phyloP scores from a whole-genome alignment of 2,888 invertebrate genomes.

The Spilosoma lubricipeda region DNA sequence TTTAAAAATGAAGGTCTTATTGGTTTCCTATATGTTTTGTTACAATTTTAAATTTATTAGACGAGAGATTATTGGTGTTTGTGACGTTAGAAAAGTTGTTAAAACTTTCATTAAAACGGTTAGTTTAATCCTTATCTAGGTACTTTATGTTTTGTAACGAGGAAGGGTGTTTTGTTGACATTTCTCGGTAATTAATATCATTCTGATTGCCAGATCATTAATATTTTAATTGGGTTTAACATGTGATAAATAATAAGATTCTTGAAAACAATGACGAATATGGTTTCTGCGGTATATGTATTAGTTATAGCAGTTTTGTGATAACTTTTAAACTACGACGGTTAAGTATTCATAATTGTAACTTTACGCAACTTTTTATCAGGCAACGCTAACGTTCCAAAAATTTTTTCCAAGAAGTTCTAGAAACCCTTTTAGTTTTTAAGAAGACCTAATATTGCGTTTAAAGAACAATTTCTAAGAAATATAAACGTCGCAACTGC shows the following conservation, averaged over 20 bases:
- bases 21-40: neutral
- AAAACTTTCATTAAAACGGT: neutral
- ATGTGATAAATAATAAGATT: neutral
- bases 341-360: neutral
- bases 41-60: neutral
- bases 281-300: too few relatives aligned
- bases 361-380: too few relatives aligned
- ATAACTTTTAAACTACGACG: neutral
- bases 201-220: too few relatives aligned
- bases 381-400: neutral
- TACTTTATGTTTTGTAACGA: neutral
- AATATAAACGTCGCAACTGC: conserved; percentile 7
- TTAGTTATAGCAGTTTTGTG: neutral
- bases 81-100: neutral
- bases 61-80: neutral
- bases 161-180: neutral
- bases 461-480: conserved; percentile 1
- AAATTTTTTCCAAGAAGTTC: neutral
- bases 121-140: neutral
- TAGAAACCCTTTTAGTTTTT: neutral
- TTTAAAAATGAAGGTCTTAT: neutral
- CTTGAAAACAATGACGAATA: neutral
- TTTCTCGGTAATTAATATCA: neutral
- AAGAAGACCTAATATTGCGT: neutral
- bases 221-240: too few relatives aligned